Evolutionary conservation across 2,888 invertebrate genomes (phyloP), one percentile per base, ranked within the genome.

Genomic region (Hypercompe scribonia): DNA sequence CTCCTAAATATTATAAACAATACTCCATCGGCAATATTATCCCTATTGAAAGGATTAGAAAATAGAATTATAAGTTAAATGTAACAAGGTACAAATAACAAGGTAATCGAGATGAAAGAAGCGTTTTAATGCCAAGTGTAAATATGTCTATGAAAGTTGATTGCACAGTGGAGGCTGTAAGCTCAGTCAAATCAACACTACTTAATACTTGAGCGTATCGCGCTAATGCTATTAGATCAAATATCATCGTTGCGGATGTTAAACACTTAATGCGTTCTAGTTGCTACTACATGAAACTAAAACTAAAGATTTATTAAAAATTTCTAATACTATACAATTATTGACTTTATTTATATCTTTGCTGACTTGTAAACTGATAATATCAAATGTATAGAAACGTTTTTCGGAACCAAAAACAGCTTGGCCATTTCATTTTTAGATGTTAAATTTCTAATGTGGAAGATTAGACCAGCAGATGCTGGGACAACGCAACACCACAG

Each of bases 211-310:
- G 71, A 70, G 76, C 34, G 33, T 58, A 64, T 73, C 70, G 39
- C 68, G 50, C 70, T 70, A 73, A 78, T 68, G 73, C 68, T 68
- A 73, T 79, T 76, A 61, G 63, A 70, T 39, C 34, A 58, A 68
- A 72, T 66, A 50, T 68, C 76, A 65, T 79, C 31, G 42, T 36
- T 50, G 61, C 36, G 61, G 64, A 65, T 54, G 33, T 18, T 63
- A 63, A 63, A 21, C 33, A 33, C 63, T 50, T 50, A 15, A 50
- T 24, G 24, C 50, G 50, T 50, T 50, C 7, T 10, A 50, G 24
- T 24, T 50, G 50, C 24, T 50, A 24, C 50, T 10, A 50, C 24
- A 50, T 50, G 1, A 46, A 18, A 46, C 46, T 46, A 46, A 50
- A 50, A 50, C 24, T 24, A 50, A 46, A 18, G 24, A 24, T 24